These are phyloP conservation scores for Drosophila littoralis DNA, from an alignment of 1,140 invertebrate genomes.

Conservation along the genomic window DNA sequence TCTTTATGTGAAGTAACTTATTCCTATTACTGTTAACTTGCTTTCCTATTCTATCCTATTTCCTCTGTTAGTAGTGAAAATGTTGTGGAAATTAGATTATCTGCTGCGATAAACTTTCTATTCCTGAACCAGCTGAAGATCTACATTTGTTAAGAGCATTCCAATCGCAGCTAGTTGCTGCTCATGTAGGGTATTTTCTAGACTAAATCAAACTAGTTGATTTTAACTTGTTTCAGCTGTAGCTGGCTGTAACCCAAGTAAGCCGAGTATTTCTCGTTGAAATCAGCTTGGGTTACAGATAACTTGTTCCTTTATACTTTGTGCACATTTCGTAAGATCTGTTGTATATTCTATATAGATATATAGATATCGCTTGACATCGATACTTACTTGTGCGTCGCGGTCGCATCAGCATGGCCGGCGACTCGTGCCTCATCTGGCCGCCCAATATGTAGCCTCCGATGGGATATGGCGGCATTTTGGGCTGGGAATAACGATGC, in stretches of 20 bases:
- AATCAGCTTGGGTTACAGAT: slow-evolving; percentile 8
- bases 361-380: slow-evolving; percentile 22
- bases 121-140: no score
- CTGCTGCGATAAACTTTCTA: no score
- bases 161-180: no score
- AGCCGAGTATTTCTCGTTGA: slow-evolving; percentile 1
- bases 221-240: background rate
- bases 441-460: slow-evolving; percentile 74
- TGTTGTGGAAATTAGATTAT: no score
- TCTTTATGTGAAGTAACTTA: no score
- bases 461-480: slow-evolving; percentile 82
- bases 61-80: no score
- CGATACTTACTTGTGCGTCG: slow-evolving; percentile 83
- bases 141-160: no score
- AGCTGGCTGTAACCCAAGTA: slow-evolving; percentile 1
- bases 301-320: slow-evolving; percentile 49
- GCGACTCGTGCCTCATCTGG: slow-evolving; percentile 50
- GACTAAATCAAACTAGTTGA: no score
- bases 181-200: background rate
- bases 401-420: slow-evolving; percentile 56
- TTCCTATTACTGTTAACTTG: no score
- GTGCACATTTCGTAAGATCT: slow-evolving; percentile 47
- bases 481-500: slow-evolving; percentile 78
- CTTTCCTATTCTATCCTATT: no score
- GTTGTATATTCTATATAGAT: slow-evolving; percentile 17